Evolutionary conservation across 2,888 invertebrate species (phyloP).

Genomic region (Cheilosia grossa): DNA sequence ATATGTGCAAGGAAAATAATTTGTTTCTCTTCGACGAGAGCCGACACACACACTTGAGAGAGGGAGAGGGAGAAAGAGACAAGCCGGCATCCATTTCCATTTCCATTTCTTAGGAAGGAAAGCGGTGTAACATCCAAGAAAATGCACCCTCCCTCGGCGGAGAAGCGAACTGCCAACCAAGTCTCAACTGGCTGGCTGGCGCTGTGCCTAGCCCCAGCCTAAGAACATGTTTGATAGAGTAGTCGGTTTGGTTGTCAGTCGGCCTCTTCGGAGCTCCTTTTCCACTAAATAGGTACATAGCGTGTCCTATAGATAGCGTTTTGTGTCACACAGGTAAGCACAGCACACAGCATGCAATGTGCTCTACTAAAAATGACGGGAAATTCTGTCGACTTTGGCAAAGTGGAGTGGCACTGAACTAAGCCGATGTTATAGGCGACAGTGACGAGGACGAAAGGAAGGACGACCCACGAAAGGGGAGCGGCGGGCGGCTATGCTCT

Average conservation of each 20-base stretch:
- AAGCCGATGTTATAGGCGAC: neutral
- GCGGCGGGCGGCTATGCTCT: slow-evolving; percentile 20
- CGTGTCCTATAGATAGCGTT: slow-evolving; percentile 41
- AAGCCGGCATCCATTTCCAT: neutral
- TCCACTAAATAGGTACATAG: slow-evolving; percentile 19
- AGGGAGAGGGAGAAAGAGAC: slow-evolving; percentile 1
- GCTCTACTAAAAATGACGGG: slow-evolving; percentile 48
- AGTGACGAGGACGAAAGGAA: slow-evolving; percentile 13
- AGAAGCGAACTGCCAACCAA: neutral
- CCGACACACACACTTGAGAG: neutral
- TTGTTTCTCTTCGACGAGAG: slow-evolving; percentile 29
- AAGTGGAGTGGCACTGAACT: slow-evolving; percentile 57
- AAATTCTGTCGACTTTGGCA: slow-evolving; percentile 60
- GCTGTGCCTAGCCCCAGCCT: neutral
- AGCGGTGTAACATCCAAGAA: slow-evolving; percentile 33
- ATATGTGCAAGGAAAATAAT: slow-evolving; percentile 12
- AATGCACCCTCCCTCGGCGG: neutral
- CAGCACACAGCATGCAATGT: slow-evolving; percentile 23
- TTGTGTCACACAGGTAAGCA: slow-evolving; percentile 53
- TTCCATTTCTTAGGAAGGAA: neutral
- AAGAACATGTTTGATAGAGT: slow-evolving; percentile 42
- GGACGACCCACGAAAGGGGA: slow-evolving; percentile 10
- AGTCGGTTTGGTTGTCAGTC: slow-evolving; percentile 30
- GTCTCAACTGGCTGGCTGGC: neutral
- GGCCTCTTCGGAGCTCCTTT: slow-evolving; percentile 35